Conservation (phyloP, 2,888 invertebrate genomes). For the Azorinus chamasolen region DNA sequence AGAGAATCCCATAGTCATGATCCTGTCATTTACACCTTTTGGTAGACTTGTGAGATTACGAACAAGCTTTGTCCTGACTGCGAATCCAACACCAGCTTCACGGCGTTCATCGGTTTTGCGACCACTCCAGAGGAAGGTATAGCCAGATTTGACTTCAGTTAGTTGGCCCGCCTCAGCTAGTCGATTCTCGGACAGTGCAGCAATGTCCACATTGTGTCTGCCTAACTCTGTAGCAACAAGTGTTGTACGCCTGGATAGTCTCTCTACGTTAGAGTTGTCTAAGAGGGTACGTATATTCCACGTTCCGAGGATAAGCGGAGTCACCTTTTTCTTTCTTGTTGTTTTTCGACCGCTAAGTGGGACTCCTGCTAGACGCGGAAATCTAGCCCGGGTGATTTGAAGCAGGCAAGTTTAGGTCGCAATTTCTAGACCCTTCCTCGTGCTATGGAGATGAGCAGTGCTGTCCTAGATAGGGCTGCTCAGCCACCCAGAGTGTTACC, state of each 20-base stretch:
- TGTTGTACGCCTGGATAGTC: conserved; percentile 6
- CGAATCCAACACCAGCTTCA: conserved; percentile 13
- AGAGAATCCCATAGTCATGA: conserved; percentile 1
- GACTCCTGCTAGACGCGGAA: too few species aligned
- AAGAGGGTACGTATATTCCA: conserved; percentile 16
- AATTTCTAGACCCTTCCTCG: too few species aligned
- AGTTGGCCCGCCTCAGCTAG: conserved; percentile 9
- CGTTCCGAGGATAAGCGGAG: conserved; percentile 1
- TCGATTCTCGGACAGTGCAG: conserved; percentile 8
- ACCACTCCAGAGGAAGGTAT: conserved; percentile 17
- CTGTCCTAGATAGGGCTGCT: too few species aligned
- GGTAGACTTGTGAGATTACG: neutral
- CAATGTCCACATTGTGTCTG: conserved; percentile 17
- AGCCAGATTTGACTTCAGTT: neutral
- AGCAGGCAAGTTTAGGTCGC: too few species aligned
- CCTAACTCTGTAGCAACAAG: conserved; percentile 1
- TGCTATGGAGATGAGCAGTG: too few species aligned
- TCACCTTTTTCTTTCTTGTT: neutral
- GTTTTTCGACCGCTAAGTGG: too few species aligned
- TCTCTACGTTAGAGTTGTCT: neutral
- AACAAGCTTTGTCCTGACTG: neutral
- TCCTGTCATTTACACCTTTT: conserved; percentile 3
- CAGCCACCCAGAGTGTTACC: too few species aligned
- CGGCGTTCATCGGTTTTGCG: neutral
- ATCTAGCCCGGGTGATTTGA: too few species aligned